phyloP scores from a whole-genome alignment of 2,113 vertebrate genomes.

The Cheirogaleus medius region DNA sequence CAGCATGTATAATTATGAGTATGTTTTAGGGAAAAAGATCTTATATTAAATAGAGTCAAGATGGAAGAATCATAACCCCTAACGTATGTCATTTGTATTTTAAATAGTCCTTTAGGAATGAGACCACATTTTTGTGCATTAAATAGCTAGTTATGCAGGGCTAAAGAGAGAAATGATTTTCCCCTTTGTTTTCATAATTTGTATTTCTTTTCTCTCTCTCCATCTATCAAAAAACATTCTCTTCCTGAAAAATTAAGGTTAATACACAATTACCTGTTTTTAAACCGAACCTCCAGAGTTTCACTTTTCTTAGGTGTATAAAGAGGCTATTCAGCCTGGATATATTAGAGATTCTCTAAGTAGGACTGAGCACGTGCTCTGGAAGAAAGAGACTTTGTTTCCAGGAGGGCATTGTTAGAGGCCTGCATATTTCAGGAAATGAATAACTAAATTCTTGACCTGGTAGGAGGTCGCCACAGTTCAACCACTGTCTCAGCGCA shows the following conservation, averaged over 20 bases:
- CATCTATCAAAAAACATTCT: neutral
- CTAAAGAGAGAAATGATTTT: neutral
- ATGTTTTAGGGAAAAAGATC: neutral
- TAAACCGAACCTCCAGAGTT: neutral
- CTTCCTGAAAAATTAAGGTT: neutral
- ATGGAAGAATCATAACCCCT: neutral
- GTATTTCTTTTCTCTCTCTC: neutral
- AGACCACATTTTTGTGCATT: neutral
- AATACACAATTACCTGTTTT: slow-evolving; percentile 4
- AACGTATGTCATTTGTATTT: neutral
- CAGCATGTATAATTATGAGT: neutral
- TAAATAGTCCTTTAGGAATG: neutral
- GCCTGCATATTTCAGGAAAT: neutral
- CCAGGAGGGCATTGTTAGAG: neutral
- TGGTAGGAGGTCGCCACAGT: neutral
- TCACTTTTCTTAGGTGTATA: neutral
- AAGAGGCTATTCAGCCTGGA: neutral
- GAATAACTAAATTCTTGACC: neutral
- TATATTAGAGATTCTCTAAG: neutral
- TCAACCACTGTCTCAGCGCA: neutral
- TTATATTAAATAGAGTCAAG: neutral
- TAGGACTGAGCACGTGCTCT: neutral
- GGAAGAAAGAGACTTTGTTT: slow-evolving; percentile 39
- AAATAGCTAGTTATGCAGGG: neutral
- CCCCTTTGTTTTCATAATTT: neutral